These are phyloP conservation scores for Fistularia tabacaria DNA, from an alignment of 2,797 vertebrate species.

Conservation along the genomic window DNA sequence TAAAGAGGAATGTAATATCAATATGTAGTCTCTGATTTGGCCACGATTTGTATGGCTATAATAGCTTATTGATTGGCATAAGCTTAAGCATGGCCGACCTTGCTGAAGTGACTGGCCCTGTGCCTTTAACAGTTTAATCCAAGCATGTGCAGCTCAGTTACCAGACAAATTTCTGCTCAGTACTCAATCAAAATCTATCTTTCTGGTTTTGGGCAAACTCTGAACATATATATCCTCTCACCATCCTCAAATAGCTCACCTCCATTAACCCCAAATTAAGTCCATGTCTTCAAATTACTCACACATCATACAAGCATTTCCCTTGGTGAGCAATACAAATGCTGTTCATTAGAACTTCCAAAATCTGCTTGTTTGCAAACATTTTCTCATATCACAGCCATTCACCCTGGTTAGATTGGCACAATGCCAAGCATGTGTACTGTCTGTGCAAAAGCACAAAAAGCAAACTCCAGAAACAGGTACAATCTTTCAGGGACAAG, in stretches of 20 bases:
- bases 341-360: conserved; percentile 85
- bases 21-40: conserved; percentile 84
- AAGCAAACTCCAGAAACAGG: conserved; percentile 78
- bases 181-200: conserved; percentile 95
- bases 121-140: conserved; percentile 88
- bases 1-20: conserved; percentile 79
- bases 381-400: conserved; percentile 84
- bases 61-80: conserved; percentile 96
- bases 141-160: conserved; percentile 89
- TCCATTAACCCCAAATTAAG: conserved; percentile 18
- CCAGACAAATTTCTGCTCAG: conserved; percentile 86
- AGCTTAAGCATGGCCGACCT: conserved; percentile 87
- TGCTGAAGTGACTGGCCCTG: conserved; percentile 87
- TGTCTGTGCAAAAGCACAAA: conserved; percentile 62
- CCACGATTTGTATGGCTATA: conserved; percentile 97
- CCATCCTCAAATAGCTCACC: conserved; percentile 10
- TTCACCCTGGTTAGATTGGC: conserved; percentile 70
- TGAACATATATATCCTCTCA: neutral
- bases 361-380: conserved; percentile 82
- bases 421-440: conserved; percentile 74
- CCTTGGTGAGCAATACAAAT: conserved; percentile 91
- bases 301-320: conserved; percentile 92
- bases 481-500: conserved; percentile 74
- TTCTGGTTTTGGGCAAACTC: conserved; percentile 77
- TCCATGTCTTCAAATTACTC: conserved; percentile 78